phyloP scores from a whole-genome alignment of 2,888 invertebrate genomes.

The Mantis religiosa region DNA sequence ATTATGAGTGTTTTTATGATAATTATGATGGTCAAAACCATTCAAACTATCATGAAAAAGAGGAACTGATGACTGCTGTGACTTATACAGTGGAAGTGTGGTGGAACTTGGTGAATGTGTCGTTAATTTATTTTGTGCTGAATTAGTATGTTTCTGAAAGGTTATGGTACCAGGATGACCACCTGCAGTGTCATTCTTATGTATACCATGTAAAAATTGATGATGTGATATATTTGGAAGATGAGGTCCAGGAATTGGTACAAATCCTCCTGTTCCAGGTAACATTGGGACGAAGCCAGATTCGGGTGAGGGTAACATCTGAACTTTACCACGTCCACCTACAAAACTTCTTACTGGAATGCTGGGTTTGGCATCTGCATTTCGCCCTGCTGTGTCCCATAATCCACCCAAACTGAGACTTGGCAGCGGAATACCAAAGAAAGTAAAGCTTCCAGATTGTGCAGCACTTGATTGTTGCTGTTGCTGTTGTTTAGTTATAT shows the following conservation, averaged over 20 bases:
- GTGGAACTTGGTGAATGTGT: neutral
- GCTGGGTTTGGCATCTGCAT: slow-evolving; percentile 40
- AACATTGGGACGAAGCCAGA: slow-evolving; percentile 69
- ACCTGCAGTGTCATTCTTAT: neutral
- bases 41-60: neutral
- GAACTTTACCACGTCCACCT: slow-evolving; percentile 37
- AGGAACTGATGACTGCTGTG: neutral
- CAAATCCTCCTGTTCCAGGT: slow-evolving; percentile 70
- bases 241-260: slow-evolving; percentile 58
- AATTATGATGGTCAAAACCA: neutral
- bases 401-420: slow-evolving; percentile 56
- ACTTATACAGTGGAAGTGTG: neutral
- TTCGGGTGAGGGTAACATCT: slow-evolving; percentile 50
- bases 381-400: slow-evolving; percentile 43
- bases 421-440: slow-evolving; percentile 80
- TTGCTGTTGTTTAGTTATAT: slow-evolving; percentile 37
- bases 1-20: neutral
- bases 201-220: neutral
- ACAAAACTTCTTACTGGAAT: slow-evolving; percentile 19
- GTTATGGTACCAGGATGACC: neutral
- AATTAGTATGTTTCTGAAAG: neutral
- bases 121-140: neutral
- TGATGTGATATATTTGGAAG: neutral
- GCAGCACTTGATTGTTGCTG: slow-evolving; percentile 37
- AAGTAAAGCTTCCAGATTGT: slow-evolving; percentile 65